phyloP scores from a whole-genome alignment of 1,140 invertebrate genomes.

The Carposina sasakii region DNA sequence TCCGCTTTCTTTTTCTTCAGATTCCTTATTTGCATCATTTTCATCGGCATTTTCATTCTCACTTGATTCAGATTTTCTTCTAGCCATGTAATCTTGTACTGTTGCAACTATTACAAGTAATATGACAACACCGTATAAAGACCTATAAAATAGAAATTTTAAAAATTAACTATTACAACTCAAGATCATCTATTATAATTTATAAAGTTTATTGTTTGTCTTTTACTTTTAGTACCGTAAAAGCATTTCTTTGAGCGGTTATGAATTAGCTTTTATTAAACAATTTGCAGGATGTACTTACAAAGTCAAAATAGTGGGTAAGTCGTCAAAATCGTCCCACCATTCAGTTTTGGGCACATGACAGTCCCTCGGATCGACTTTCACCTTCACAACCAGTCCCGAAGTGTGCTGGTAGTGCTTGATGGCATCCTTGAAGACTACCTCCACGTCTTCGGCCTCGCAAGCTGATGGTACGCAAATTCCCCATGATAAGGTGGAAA shows the following conservation, averaged over 20 bases:
- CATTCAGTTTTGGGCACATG: constrained; percentile 63
- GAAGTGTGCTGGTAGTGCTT: constrained; percentile 73
- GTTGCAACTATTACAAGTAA: constrained; percentile 50
- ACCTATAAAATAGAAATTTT: too few species aligned
- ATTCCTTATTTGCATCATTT: constrained; percentile 19
- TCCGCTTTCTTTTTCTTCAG: constrained; percentile 24
- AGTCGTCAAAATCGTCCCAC: constrained; percentile 63
- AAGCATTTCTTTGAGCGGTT: too few species aligned
- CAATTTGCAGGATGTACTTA: too few species aligned
- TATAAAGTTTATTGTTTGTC: too few species aligned
- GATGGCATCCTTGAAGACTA: constrained; percentile 72
- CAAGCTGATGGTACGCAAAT: constrained; percentile 79
- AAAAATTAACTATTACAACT: too few species aligned
- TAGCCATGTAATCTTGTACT: constrained; percentile 45
- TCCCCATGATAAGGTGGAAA: constrained; percentile 79
- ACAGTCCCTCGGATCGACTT: constrained; percentile 75
- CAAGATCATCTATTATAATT: too few species aligned
- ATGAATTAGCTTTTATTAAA: too few species aligned
- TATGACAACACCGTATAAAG: constrained; percentile 49
- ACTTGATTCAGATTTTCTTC: constrained; percentile 27
- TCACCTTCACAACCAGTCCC: constrained; percentile 73
- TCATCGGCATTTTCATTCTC: constrained; percentile 27
- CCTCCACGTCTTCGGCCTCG: constrained; percentile 73
- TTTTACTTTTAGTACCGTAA: too few species aligned
- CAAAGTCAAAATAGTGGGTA: constrained; percentile 63